A percentile compares a stretch with the other conserved stretches of the same genome.
phyloP scores from a whole-genome alignment of 2,888 invertebrate genomes.

The Lampropteryx suffumata region DNA sequence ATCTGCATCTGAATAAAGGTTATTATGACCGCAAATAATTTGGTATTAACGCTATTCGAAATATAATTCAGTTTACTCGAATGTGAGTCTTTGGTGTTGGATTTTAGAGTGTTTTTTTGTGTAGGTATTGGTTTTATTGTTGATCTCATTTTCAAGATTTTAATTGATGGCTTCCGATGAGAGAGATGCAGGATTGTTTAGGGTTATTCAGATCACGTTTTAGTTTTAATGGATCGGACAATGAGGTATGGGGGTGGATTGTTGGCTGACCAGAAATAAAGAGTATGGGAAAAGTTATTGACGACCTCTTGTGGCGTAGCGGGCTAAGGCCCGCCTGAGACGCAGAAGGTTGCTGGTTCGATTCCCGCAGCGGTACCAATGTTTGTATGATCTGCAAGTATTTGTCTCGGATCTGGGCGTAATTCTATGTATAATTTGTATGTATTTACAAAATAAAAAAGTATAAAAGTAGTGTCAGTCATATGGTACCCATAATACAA shows the following conservation, averaged over 20 bases:
- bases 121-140: constrained; percentile 13
- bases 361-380: too few species aligned
- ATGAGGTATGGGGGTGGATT: constrained; percentile 59
- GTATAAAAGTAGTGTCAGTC: too few species aligned
- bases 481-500: too few species aligned
- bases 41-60: background rate
- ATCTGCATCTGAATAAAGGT: constrained; percentile 1
- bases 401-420: too few species aligned
- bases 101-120: constrained; percentile 5
- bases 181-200: constrained; percentile 55
- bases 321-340: too few species aligned
- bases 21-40: background rate
- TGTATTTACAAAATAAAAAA: too few species aligned
- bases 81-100: constrained; percentile 20
- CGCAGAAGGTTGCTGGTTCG: too few species aligned
- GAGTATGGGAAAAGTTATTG: constrained; percentile 47
- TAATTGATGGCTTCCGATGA: constrained; percentile 57
- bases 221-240: constrained; percentile 62
- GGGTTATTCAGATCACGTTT: constrained; percentile 55
- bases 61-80: background rate
- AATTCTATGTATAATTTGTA: too few species aligned
- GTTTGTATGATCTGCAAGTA: too few species aligned
- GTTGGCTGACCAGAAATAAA: constrained; percentile 56
- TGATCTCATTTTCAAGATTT: constrained; percentile 38
- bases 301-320: too few species aligned